Evolutionary conservation across 2,797 vertebrate genomes (phyloP).

Genomic region (Diglossa cyanea): DNA sequence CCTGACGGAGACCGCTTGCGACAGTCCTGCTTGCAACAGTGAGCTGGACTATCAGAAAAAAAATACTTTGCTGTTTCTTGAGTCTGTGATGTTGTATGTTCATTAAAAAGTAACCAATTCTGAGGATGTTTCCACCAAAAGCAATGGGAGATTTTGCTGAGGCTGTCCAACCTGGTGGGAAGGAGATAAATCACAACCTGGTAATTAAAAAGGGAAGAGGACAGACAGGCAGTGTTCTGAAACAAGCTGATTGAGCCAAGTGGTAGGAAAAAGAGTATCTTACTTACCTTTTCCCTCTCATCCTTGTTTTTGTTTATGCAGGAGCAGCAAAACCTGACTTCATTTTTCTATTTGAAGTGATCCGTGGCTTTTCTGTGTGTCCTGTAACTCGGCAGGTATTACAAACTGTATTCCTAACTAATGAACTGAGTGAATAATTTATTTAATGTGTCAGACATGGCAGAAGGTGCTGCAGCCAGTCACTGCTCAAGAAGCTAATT

Average conservation of each 20-base stretch:
- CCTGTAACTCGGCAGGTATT: conserved; percentile 19
- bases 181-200: background rate
- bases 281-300: background rate
- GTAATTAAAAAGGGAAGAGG: background rate
- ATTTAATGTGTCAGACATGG: conserved; percentile 58
- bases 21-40: background rate
- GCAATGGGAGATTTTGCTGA: background rate
- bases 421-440: conserved; percentile 57
- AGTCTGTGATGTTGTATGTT: background rate
- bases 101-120: background rate
- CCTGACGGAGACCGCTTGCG: background rate
- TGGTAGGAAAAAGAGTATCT: background rate
- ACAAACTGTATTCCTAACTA: conserved; percentile 41
- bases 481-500: conserved; percentile 30
- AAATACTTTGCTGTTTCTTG: background rate
- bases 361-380: background rate
- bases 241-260: background rate
- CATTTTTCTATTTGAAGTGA: background rate
- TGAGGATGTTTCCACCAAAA: background rate
- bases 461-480: conserved; percentile 51
- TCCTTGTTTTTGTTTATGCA: background rate
- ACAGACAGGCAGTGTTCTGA: background rate
- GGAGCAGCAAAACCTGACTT: background rate
- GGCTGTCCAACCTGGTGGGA: background rate
- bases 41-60: background rate